Conservation (phyloP, 2,888 invertebrate species). For the Acronicta alni region DNA sequence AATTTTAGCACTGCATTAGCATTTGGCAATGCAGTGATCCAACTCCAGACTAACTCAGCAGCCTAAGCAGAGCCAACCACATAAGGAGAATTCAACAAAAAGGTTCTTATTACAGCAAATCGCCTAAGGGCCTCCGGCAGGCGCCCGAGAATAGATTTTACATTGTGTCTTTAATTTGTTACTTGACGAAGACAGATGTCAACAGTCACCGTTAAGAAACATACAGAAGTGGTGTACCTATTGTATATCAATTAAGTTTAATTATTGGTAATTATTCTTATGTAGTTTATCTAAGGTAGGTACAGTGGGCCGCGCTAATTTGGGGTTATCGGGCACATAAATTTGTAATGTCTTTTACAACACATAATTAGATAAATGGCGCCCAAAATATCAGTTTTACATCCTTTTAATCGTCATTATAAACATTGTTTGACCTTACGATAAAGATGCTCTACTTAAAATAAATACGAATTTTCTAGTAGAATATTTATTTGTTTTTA, state of each 20-base stretch:
- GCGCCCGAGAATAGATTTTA: too few relatives aligned
- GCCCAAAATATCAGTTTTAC: constrained; percentile 35
- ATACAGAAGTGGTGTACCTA: neutral
- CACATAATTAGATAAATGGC: constrained; percentile 42
- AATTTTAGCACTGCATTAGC: too few relatives aligned
- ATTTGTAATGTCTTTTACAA: constrained; percentile 35
- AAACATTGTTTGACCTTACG: constrained; percentile 44
- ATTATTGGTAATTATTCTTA: constrained; percentile 18
- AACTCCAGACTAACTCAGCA: too few relatives aligned
- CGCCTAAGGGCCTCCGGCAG: too few relatives aligned
- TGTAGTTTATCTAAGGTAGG: constrained; percentile 22
- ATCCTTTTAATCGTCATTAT: constrained; percentile 25
- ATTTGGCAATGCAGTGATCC: too few relatives aligned
- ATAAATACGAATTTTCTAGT: constrained; percentile 26
- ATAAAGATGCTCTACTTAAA: constrained; percentile 51
- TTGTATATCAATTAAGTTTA: constrained; percentile 35
- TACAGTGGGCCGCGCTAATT: constrained; percentile 48
- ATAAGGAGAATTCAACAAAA: too few relatives aligned
- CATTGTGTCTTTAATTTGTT: too few relatives aligned
- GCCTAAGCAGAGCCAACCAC: too few relatives aligned
- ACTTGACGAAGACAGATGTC: too few relatives aligned
- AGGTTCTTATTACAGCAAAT: too few relatives aligned
- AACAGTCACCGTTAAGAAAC: too few relatives aligned
- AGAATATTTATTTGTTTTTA: neutral
- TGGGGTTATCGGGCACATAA: constrained; percentile 58